These are phyloP conservation scores for Arrhamphus sclerolepis DNA, from an alignment of 2,797 vertebrate genomes.

Conservation along the genomic window DNA sequence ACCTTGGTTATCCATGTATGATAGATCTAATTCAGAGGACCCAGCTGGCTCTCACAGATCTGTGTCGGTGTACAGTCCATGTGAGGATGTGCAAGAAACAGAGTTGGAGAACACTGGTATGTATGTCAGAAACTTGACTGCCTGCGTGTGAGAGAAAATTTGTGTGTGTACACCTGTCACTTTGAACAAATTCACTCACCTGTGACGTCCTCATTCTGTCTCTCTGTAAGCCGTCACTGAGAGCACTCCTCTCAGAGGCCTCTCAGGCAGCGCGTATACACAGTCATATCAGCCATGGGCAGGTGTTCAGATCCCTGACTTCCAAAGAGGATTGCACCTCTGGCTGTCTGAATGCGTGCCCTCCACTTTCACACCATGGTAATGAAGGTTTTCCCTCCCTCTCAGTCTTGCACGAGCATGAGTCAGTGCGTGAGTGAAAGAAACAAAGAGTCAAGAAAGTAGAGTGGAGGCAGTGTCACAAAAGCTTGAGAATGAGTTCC, in stretches of 20 bases:
- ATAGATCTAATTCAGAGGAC: conserved; percentile 60
- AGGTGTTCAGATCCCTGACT: conserved; percentile 78
- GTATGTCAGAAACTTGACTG: conserved; percentile 29
- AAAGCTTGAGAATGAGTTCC: conserved; percentile 14
- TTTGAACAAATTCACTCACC: conserved; percentile 74
- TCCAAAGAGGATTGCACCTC: conserved; percentile 73
- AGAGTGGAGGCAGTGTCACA: conserved; percentile 12
- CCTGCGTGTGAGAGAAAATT: conserved; percentile 5
- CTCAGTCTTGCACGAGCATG: conserved; percentile 17
- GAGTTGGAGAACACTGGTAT: conserved; percentile 10
- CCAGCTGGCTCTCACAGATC: conserved; percentile 62
- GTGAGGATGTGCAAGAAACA: conserved; percentile 9
- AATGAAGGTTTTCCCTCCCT: conserved; percentile 54
- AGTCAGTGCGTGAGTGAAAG: conserved; percentile 11
- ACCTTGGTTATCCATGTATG: conserved; percentile 72
- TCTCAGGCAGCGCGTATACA: conserved; percentile 21
- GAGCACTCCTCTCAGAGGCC: conserved; percentile 62
- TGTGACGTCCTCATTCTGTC: conserved; percentile 83
- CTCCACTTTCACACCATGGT: conserved; percentile 57
- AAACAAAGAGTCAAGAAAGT: conserved; percentile 11
- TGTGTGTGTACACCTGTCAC: conserved; percentile 62
- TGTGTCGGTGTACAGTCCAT: conserved; percentile 15
- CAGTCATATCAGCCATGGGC: conserved; percentile 72
- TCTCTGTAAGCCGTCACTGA: conserved; percentile 71
- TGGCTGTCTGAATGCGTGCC: conserved; percentile 62